phyloP scores from a whole-genome alignment of 2,113 vertebrate genomes.

The Mungos mungo region DNA sequence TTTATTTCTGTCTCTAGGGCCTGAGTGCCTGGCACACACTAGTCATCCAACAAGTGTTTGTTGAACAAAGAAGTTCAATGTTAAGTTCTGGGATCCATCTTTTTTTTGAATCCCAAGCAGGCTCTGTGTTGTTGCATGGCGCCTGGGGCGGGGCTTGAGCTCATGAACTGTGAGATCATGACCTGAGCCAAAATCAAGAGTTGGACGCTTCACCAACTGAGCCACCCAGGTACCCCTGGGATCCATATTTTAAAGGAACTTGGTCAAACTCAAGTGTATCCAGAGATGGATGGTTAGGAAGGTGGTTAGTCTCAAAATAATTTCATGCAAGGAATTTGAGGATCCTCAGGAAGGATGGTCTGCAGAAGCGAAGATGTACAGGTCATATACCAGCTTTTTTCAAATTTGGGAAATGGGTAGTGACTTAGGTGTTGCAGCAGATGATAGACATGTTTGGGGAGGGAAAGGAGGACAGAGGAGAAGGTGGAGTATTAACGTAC shows the following conservation, averaged over 20 bases:
- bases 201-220: too few relatives aligned
- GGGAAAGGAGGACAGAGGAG: neutral
- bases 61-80: neutral
- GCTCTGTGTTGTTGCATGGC: too few relatives aligned
- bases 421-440: neutral
- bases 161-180: too few relatives aligned
- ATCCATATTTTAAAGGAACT: neutral
- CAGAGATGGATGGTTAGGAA: neutral
- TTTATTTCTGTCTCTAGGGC: neutral
- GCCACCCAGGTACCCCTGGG: neutral
- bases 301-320: neutral
- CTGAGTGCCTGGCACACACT: neutral
- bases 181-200: too few relatives aligned
- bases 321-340: neutral
- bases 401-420: neutral
- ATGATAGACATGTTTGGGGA: neutral
- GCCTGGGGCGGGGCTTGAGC: too few relatives aligned
- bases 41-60: neutral
- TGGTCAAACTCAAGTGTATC: neutral
- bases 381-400: neutral
- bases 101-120: neutral
- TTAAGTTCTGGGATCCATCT: neutral
- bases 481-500: neutral
- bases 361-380: neutral
- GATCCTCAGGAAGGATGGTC: neutral